Evolutionary conservation across 1,140 invertebrate genomes (phyloP).

Genomic region (Drosophila pallidifrons): DNA sequence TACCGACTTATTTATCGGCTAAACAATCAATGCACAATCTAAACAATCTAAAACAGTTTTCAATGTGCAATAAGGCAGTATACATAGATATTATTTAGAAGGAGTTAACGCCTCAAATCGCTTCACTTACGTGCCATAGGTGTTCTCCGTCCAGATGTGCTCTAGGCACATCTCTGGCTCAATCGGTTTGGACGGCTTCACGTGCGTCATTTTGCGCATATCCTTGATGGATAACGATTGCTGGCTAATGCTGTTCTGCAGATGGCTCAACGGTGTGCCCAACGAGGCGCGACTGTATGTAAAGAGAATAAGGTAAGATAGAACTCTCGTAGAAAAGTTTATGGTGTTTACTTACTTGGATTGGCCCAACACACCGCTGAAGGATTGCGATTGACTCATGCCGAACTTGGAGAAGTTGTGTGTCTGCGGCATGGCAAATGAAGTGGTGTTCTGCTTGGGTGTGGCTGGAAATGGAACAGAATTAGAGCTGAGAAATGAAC

Average conservation of each 20-base stretch:
- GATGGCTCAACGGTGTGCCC: conserved; percentile 69
- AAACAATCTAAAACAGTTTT: too few relatives aligned
- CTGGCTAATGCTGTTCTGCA: conserved; percentile 73
- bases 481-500: not conserved
- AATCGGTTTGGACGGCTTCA: conserved; percentile 88
- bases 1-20: too few relatives aligned
- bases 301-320: not conserved
- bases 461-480: conserved; percentile 27
- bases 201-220: conserved; percentile 71
- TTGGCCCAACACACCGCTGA: conserved; percentile 70
- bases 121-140: conserved; percentile 83
- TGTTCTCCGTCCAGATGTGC: conserved; percentile 93
- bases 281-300: conserved; percentile 58
- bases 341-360: conserved; percentile 60
- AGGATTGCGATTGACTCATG: conserved; percentile 74
- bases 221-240: conserved; percentile 78
- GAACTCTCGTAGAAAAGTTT: too few relatives aligned
- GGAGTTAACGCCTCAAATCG: too few relatives aligned
- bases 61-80: too few relatives aligned
- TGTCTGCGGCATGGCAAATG: conserved; percentile 45
- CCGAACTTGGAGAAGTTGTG: conserved; percentile 64
- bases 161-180: conserved; percentile 94
- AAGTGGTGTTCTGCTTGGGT: conserved; percentile 40
- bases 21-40: too few relatives aligned
- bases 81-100: too few relatives aligned